Base-by-base conservation (phyloP, 2,113 vertebrate genomes). In the Sorex fumeus region DNA sequence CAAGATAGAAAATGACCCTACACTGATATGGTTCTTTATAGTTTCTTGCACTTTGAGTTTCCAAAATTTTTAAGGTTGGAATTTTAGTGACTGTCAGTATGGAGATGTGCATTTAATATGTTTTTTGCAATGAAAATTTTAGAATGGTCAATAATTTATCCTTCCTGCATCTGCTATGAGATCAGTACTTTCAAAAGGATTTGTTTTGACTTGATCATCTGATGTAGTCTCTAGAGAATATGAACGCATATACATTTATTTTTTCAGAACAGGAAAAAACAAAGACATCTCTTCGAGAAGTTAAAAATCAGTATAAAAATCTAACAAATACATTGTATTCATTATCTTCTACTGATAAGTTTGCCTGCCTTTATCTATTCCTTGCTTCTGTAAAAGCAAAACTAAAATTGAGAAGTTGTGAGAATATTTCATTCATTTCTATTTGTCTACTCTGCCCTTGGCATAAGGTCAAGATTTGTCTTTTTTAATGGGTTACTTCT, bases 201-300 rank as follows among this genome's bases (percentile, higher is more conserved):
- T 87, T 90, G 75, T 90, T 91, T 85, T 80, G 57, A 82, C 21
- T 87, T 88, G 32, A 19, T 91, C 27, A 50, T 91, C 28, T 84
- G 79, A 85, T 85, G 90, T 45, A 15, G n/a, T 88, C 21, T 89
- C 64, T 36, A 67, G 69, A 89, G 57, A 43, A 36, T 47, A 21
- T 69, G 78, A 32, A 19, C 64, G 34, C 13, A 77, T 90, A 40
- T 67, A 34, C 25, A 67, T 89, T 89, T 64, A 72, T 84, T 77
- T 89, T 91, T 81, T 82, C 27, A 72, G 84, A 90, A 28, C 6
- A 82, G 66, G 28, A 34, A 47, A 91, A 84, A 80, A 93, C n/a
- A 28, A 72, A 83, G 83, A 50, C 25, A 30, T 60, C 57, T n/a
- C 15, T 21, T 86, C 43, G 32, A 40, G 62, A 74, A 82, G 32